phyloP scores from a whole-genome alignment of 1,140 invertebrate species.

The Nasonia longicornis region DNA sequence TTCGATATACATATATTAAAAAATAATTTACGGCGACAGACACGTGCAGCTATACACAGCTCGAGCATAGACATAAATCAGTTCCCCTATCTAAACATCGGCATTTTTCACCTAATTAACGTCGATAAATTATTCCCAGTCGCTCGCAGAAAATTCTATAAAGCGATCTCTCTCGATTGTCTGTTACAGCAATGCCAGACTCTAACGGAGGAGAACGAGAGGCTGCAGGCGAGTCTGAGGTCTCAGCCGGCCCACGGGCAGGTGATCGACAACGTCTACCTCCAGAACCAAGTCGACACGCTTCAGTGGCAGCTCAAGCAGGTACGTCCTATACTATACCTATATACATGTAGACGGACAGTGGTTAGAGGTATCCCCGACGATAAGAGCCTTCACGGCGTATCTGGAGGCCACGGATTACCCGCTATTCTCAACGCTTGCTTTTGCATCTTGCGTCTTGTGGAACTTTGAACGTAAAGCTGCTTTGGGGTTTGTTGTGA shows the following conservation, averaged over 20 bases:
- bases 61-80: too few species aligned
- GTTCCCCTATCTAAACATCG: too few species aligned
- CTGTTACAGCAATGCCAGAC: slow-evolving; percentile 69
- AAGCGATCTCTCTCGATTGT: background rate
- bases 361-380: background rate
- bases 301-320: slow-evolving; percentile 85
- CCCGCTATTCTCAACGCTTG: background rate
- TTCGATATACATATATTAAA: too few species aligned
- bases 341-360: too few species aligned
- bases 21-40: too few species aligned
- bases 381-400: background rate
- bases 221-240: slow-evolving; percentile 63
- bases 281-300: slow-evolving; percentile 82
- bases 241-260: slow-evolving; percentile 55
- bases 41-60: too few species aligned
- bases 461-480: too few species aligned
- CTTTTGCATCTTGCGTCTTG: background rate
- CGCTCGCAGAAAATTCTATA: background rate
- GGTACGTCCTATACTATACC: slow-evolving; percentile 67
- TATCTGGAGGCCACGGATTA: background rate
- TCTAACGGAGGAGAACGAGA: slow-evolving; percentile 69
- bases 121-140: background rate
- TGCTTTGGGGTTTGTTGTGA: too few species aligned
- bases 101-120: background rate
- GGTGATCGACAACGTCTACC: slow-evolving; percentile 74